A percentile compares a stretch with the other conserved stretches of the same genome.
phyloP scores from a whole-genome alignment of 2,888 invertebrate genomes.

The Cheilosia scutellata region DNA sequence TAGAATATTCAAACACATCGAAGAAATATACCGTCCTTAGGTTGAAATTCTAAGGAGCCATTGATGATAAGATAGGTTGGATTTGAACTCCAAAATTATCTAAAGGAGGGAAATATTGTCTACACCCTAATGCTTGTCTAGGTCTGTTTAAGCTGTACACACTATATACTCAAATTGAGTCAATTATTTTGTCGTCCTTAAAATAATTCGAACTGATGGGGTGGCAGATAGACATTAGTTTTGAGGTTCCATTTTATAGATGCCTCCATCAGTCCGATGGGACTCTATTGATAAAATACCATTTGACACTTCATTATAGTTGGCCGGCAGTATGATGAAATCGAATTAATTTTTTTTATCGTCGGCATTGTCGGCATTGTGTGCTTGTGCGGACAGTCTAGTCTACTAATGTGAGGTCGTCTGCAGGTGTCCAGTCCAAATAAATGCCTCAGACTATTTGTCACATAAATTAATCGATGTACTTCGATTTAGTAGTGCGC shows the following conservation, averaged over 20 bases:
- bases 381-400: too few species aligned
- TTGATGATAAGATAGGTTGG: not conserved
- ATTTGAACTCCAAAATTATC: conserved; percentile 2
- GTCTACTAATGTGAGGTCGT: too few species aligned
- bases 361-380: conserved; percentile 10
- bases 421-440: too few species aligned
- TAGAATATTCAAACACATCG: not conserved
- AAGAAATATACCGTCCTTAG: not conserved
- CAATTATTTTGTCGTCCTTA: conserved; percentile 29
- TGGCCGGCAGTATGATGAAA: conserved; percentile 78
- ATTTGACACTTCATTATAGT: conserved; percentile 82
- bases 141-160: not conserved
- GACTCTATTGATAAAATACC: conserved; percentile 76
- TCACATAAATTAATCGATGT: conserved; percentile 70
- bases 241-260: conserved; percentile 16
- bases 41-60: not conserved
- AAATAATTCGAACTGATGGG: not conserved
- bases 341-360: conserved; percentile 79
- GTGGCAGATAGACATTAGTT: conserved; percentile 8
- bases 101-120: not conserved
- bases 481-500: not conserved
- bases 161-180: not conserved
- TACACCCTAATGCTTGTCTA: not conserved
- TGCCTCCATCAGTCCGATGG: conserved; percentile 26
- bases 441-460: conserved; percentile 27